Evolutionary conservation across 2,797 vertebrate species (phyloP).

Genomic region (Enteromius anoplus): DNA sequence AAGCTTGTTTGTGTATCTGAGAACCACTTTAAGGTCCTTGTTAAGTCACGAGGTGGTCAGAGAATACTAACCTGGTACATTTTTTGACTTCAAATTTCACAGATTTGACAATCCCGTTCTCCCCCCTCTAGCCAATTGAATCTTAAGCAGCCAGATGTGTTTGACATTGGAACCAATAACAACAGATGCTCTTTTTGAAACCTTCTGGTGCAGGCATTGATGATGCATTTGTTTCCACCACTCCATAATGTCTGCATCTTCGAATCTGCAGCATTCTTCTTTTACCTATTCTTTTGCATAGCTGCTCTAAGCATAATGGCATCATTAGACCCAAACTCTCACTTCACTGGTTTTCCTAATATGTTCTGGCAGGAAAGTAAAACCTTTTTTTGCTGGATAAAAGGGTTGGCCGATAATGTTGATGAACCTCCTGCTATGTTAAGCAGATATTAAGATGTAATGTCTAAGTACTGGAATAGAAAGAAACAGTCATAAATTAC

Average conservation of each 20-base stretch:
- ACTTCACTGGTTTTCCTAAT: constrained; percentile 33
- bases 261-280: background rate
- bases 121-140: background rate
- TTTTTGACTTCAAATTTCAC: constrained; percentile 5
- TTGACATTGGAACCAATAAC: constrained; percentile 23
- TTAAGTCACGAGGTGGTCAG: constrained; percentile 6
- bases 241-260: background rate
- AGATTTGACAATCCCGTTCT: background rate
- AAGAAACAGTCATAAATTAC: background rate
- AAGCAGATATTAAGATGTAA: background rate
- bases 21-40: constrained; percentile 4
- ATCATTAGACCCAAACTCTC: constrained; percentile 32
- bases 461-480: background rate
- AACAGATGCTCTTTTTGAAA: constrained; percentile 16
- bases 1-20: constrained; percentile 4
- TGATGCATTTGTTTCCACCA: background rate
- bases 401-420: constrained; percentile 2
- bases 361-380: background rate
- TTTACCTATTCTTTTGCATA: constrained; percentile 4
- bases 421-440: constrained; percentile 19
- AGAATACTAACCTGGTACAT: background rate
- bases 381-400: constrained; percentile 4
- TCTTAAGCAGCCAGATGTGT: constrained; percentile 14
- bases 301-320: constrained; percentile 29
- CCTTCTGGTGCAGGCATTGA: background rate